Evolutionary conservation across 1,140 invertebrate species (phyloP).

Genomic region (Dendroctonus ponderosae): DNA sequence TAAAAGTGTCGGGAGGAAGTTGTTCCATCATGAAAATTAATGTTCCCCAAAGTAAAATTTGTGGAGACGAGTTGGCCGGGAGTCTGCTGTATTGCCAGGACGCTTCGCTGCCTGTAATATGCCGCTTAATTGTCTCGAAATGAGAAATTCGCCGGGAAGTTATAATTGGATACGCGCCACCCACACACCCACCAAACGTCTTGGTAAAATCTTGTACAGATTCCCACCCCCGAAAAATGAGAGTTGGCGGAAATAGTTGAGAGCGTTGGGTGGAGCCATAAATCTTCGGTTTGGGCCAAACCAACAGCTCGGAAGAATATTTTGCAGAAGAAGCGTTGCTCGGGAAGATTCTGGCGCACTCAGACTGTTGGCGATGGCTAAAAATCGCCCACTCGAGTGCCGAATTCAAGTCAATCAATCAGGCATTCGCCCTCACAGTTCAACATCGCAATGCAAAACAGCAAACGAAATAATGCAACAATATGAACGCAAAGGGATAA

Average conservation of each 20-base stretch:
- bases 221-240: constrained; percentile 38
- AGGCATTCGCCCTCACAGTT: too few species aligned
- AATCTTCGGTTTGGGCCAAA: constrained; percentile 11
- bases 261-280: constrained; percentile 18
- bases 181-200: constrained; percentile 36
- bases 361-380: too few species aligned
- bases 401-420: too few species aligned
- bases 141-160: constrained; percentile 54
- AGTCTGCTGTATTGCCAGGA: constrained; percentile 47
- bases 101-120: constrained; percentile 52
- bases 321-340: neutral
- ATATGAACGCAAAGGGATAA: constrained; percentile 15
- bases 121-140: constrained; percentile 55
- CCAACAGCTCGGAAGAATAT: constrained; percentile 17
- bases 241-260: constrained; percentile 29
- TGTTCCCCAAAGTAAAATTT: constrained; percentile 55
- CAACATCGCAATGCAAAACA: too few species aligned
- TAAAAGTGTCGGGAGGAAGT: constrained; percentile 34
- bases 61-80: constrained; percentile 46
- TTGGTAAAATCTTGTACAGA: constrained; percentile 43
- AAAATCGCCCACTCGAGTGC: too few species aligned
- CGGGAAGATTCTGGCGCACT: too few species aligned
- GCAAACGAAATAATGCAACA: constrained; percentile 2
- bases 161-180: constrained; percentile 52
- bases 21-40: constrained; percentile 54